Base-by-base conservation (phyloP, 1,140 invertebrate species). In the Diorhabda carinulata region DNA sequence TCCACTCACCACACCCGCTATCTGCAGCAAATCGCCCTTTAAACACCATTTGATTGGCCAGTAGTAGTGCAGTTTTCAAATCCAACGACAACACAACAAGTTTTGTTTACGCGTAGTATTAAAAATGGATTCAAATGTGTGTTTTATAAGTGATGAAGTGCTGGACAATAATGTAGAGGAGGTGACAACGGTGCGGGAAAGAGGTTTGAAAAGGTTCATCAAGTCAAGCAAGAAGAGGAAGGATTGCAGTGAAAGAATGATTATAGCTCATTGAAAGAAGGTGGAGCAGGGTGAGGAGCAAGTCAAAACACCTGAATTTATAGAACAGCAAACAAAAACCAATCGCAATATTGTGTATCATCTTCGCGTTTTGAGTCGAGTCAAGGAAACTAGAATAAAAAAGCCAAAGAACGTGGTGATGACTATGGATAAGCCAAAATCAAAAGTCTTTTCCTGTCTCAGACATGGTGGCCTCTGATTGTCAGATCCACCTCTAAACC, bases 301-400 rank as follows among this genome's bases (percentile, higher is more conserved):
- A 56, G 44, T 59, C 58, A 67, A 61, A 67, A 67, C 56, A 67
- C 57, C 65, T 56, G 58, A 67, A 43, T 40, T 61, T 67, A 67
- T 67, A 61, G 65, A 67, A 67, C 65, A 67, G 52, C 63, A 45
- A 64, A 64, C 43, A 64, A 64, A 64, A 64, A 64, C 44, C 10
- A 67, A 67, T 67, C 65, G 52, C 57, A 61, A 67, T 67, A 67
- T 60, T 61, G 65, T 61, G 57, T 67, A 67, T 67, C 57, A 67
- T 8, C n/a, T 67, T 67, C 56, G 65, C 61, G 65, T 59, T 59
- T 25, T 25, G 25, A 25, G 25, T 25, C 25, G 25, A 25, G 25
- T 25, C 25, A 25, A 25, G 25, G 25, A 25, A 25, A 25, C 25
- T 25, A 25, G 1, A 25, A 25, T 25, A 25, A 25, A 25, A 25